Evolutionary conservation across 2,797 vertebrate genomes (phyloP), one percentile per base, ranked within the genome.

Genomic region (Pagetopsis macropterus): DNA sequence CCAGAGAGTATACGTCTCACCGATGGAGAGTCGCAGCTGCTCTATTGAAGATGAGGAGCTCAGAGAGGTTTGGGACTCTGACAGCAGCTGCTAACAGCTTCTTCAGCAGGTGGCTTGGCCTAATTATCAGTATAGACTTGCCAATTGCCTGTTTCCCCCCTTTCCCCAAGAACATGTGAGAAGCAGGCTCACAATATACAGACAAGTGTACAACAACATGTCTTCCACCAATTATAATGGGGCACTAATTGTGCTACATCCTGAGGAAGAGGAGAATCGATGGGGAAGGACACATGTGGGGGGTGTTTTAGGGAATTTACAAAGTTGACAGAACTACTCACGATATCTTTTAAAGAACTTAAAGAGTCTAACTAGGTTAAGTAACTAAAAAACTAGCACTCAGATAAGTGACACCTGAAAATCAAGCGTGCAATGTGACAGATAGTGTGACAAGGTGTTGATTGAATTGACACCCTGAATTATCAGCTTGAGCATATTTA

Each of bases 71-170:
- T 55, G 82, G 72, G 69, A 65, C 75, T 65, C 77, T 65, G 70
- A 81, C 84, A 83, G 87, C 91, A 93, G 92, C 92, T 92, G 92
- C 70, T 79, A 75, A 65, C 83, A 61, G 82, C 87, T 89, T 79
- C 84, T 89, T 87, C 87, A 77, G 89, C 92, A 92, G 90, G 90
- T 93, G 91, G 87, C 83, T 72, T 59, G 84, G 89, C 76, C 84
- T 89, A 89, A 93, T 92, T 87, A 87, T 82, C 81, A 66, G 76
- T 70, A 58, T 66, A 56, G 76, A 76, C 70, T 76, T 80, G 87
- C 87, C 90, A 91, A 81, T 52, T 84, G 70, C 76, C 63, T 48
- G 65, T 74, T 76, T 79, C 70, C 65, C 58, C 65, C 57, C n/a
- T 76, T 84, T 72, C 79, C 70, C 62, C 70, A 23, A 23, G 55